Evolutionary conservation across 2,113 vertebrate species (phyloP), one percentile per base, ranked within the genome.

Genomic region (Chrysochloris asiatica): DNA sequence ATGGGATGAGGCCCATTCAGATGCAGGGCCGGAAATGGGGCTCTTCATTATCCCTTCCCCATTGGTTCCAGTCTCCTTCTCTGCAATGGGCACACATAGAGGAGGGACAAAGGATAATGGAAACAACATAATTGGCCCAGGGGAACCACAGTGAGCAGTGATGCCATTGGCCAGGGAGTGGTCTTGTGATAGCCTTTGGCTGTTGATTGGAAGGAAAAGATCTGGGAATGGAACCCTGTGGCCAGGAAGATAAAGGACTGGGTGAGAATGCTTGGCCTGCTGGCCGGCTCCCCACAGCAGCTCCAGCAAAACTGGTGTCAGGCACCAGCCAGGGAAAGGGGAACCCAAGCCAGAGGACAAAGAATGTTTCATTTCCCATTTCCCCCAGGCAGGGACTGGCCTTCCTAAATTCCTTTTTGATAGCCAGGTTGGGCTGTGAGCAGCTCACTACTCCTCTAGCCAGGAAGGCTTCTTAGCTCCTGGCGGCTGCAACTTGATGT

Each of bases 381-480:
- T 95, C 95, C 78, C 95, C 81, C 45, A 93, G 93, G 93, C 85
- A 54, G 83, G 92, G 88, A 75, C 77, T 89, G 91, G 76, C 63
- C 94, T 69, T 86, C 95, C 72, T 82, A 71, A n/a, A 93, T 93
- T 89, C 94, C 82, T 95, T 89, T 72, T 89, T 48, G 47, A 77
- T 75, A 76, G 83, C 87, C 36, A 93, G 94, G 1, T 93, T 88
- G 95, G 80, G 89, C 92, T 52, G 69, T 91, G 54, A 81, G 93
- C 22, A 0, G 77, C 95, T 98, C 98, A 99, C 97, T 99, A 99
- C 98, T 99, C 99, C 98, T 99, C 99, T 97, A 99, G 98, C 99
- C 99, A 99, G 77, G 99, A 99, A 33, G 99, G 99, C 95, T 99
- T 99, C 97, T 99, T 99, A 0, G 98, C 97, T 43, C 98, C 99